phyloP scores from a whole-genome alignment of 1,140 invertebrate species.

The Polypedilum vanderplanki region DNA sequence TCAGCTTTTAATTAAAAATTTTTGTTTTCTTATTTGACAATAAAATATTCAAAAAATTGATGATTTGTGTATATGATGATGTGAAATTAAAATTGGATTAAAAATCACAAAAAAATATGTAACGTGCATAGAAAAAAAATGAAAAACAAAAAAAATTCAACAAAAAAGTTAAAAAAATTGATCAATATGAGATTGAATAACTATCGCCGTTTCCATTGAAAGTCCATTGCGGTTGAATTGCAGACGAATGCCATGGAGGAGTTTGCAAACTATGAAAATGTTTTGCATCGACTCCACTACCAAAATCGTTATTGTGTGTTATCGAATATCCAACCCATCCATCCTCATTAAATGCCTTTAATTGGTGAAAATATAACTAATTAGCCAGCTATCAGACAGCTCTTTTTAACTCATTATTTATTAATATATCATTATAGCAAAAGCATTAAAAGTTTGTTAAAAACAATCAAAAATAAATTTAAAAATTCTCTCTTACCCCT shows the following conservation, averaged over 20 bases:
- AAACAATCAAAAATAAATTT: background rate
- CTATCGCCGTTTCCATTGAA: slow-evolving; percentile 16
- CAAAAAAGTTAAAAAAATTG: background rate
- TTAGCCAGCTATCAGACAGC: background rate
- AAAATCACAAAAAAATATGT: too few species aligned
- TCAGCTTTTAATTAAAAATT: too few species aligned
- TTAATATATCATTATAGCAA: too few species aligned
- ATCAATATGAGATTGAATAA: slow-evolving; percentile 19
- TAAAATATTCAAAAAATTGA: too few species aligned
- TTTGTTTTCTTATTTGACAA: too few species aligned
- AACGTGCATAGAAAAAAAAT: too few species aligned
- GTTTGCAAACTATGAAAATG: background rate
- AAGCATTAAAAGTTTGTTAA: background rate
- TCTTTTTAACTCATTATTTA: background rate
- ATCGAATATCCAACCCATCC: slow-evolving; percentile 14
- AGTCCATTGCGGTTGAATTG: slow-evolving; percentile 20
- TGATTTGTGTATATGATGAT: too few species aligned
- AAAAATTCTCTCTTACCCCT: background rate
- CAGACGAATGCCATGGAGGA: slow-evolving; percentile 23
- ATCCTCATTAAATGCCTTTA: slow-evolving; percentile 27
- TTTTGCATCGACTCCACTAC: slow-evolving; percentile 5
- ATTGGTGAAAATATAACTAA: background rate
- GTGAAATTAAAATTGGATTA: too few species aligned
- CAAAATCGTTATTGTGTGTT: slow-evolving; percentile 7
- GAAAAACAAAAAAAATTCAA: too few species aligned